A percentile compares a stretch with the other conserved stretches of the same genome.
Conservation (phyloP, 2,888 invertebrate genomes). For the Agrotis ipsilon region DNA sequence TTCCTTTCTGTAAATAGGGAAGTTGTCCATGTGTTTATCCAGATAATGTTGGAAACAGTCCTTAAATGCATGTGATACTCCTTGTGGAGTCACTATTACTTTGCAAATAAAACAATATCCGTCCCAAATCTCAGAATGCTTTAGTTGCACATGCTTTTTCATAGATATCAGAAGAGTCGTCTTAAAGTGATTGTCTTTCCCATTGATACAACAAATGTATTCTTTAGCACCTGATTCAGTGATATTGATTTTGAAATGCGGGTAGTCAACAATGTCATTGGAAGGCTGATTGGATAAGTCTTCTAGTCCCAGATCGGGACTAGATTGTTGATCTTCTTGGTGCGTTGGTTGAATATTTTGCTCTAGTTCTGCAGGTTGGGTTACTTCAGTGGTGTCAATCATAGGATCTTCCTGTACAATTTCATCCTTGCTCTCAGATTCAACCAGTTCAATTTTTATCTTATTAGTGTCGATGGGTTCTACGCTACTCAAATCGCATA, state of each 20-base stretch:
- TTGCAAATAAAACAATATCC: conserved; percentile 90
- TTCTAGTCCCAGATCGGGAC: neutral
- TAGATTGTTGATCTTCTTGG: conserved; percentile 3
- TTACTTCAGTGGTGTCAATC: conserved; percentile 24
- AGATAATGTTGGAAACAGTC: conserved; percentile 86
- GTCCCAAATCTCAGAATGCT: conserved; percentile 88
- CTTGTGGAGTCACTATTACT: conserved; percentile 84
- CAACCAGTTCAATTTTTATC: conserved; percentile 57
- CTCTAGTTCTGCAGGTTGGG: conserved; percentile 17
- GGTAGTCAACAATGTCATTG: conserved; percentile 70
- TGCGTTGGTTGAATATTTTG: conserved; percentile 20
- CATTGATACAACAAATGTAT: conserved; percentile 86
- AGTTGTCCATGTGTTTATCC: conserved; percentile 84
- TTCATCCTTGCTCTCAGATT: conserved; percentile 55
- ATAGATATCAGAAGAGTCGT: conserved; percentile 84
- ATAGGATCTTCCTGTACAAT: conserved; percentile 42
- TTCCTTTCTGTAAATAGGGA: conserved; percentile 77
- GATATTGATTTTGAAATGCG: conserved; percentile 82
- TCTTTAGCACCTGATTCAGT: conserved; percentile 79
- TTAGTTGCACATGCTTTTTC: conserved; percentile 85
- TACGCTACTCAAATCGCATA: conserved; percentile 51
- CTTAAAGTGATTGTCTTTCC: conserved; percentile 80
- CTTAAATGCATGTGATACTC: conserved; percentile 75
- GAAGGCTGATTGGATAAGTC: conserved; percentile 35
- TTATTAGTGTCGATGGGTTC: conserved; percentile 49